phyloP scores from a whole-genome alignment of 2,797 vertebrate species.

The Crotalus adamanteus region DNA sequence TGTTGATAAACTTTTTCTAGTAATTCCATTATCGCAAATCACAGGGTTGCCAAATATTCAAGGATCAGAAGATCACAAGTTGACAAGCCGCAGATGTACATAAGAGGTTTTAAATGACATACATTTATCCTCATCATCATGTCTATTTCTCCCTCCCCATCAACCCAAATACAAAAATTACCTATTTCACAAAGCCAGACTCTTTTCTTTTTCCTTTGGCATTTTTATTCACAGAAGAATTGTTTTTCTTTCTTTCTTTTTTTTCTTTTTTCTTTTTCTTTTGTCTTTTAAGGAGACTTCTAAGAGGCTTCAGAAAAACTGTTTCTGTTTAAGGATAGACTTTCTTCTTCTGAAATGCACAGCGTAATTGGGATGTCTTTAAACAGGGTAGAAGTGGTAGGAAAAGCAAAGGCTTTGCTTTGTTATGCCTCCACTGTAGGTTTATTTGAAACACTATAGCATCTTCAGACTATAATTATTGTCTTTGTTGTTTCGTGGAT shows the following conservation, averaged over 20 bases:
- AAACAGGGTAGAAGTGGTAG: constrained; percentile 65
- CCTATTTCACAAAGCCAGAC: constrained; percentile 56
- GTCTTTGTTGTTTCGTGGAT: constrained; percentile 66
- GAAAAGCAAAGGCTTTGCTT: constrained; percentile 52
- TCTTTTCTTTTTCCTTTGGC: constrained; percentile 30
- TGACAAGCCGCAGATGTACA: constrained; percentile 63
- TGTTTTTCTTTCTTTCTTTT: not conserved
- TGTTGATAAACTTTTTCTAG: constrained; percentile 54
- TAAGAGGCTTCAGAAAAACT: constrained; percentile 63
- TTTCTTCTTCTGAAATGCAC: constrained; percentile 60
- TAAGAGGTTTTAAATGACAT: constrained; percentile 62
- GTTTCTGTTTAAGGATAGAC: constrained; percentile 72
- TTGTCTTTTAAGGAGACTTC: constrained; percentile 26
- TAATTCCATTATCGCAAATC: constrained; percentile 69
- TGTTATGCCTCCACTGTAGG: constrained; percentile 62
- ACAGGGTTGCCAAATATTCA: constrained; percentile 64
- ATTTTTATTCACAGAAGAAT: constrained; percentile 55
- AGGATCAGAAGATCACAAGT: constrained; percentile 66
- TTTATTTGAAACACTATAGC: constrained; percentile 67
- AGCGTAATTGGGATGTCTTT: constrained; percentile 70
- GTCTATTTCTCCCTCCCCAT: constrained; percentile 6
- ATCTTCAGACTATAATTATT: constrained; percentile 71
- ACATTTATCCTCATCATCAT: constrained; percentile 54
- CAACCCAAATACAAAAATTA: constrained; percentile 29
- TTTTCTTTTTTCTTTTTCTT: not conserved